Evolutionary conservation across 2,888 invertebrate species (phyloP).

Genomic region (Drosophila helvetica): DNA sequence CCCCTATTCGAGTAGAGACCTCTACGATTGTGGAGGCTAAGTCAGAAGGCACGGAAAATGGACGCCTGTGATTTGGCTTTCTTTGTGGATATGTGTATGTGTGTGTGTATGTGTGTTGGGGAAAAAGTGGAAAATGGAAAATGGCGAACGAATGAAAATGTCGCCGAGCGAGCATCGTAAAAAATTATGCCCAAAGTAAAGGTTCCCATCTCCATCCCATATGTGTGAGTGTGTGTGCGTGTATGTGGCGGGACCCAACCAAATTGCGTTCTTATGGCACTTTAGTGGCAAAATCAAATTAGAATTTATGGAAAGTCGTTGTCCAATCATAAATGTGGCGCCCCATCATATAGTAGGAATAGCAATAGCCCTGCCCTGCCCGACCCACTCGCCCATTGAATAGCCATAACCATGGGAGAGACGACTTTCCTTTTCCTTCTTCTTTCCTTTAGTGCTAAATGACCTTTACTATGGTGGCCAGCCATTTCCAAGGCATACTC

Average conservation of each 20-base stretch:
- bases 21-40: constrained; percentile 19
- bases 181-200: constrained; percentile 79
- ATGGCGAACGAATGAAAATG: constrained; percentile 69
- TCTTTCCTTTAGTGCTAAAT: constrained; percentile 9
- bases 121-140: constrained; percentile 67
- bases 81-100: neutral
- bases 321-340: constrained; percentile 75
- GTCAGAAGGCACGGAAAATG: constrained; percentile 54
- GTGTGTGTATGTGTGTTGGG: constrained; percentile 23
- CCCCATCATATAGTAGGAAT: constrained; percentile 22
- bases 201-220: constrained; percentile 22
- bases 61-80: constrained; percentile 76
- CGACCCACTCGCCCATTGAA: constrained; percentile 44
- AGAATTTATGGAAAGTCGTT: constrained; percentile 81
- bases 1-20: neutral
- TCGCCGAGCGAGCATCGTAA: constrained; percentile 77
- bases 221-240: neutral
- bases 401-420: constrained; percentile 51
- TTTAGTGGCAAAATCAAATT: constrained; percentile 82
- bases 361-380: neutral
- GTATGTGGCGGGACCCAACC: constrained; percentile 19
- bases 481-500: constrained; percentile 16
- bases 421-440: constrained; percentile 10
- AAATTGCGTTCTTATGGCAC: constrained; percentile 77
- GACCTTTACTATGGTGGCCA: constrained; percentile 14